Percentiles rank a stretch among this genome's conserved stretches.
Conservation (phyloP, 2,797 vertebrate species). For the Xenentodon cancila region DNA sequence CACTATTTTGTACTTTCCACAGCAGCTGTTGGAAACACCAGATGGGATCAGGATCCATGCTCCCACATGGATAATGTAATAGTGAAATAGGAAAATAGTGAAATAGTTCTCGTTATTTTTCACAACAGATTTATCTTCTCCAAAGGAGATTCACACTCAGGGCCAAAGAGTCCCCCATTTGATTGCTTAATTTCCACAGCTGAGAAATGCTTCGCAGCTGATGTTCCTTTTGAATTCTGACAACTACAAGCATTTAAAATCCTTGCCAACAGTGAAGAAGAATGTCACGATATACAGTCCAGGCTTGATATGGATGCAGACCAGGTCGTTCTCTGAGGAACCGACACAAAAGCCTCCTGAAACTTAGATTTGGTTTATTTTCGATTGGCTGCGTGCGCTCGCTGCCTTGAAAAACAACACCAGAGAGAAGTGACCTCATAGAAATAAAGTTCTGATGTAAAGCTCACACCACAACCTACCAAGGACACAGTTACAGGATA, state of each 20-base stretch:
- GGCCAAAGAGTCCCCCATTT: conserved; percentile 34
- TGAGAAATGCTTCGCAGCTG: conserved; percentile 34
- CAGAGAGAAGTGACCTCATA: neutral
- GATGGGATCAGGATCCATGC: conserved; percentile 50
- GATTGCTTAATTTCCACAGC: conserved; percentile 23
- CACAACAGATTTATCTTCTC: conserved; percentile 48
- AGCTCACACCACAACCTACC: neutral
- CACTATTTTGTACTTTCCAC: conserved; percentile 35
- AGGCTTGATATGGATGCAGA: conserved; percentile 12
- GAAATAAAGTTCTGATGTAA: neutral
- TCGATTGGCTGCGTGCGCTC: neutral
- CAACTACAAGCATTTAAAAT: conserved; percentile 16
- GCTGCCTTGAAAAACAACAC: neutral
- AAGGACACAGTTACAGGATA: conserved; percentile 10
- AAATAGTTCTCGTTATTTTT: conserved; percentile 40
- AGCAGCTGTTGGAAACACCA: conserved; percentile 74
- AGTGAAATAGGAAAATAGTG: conserved; percentile 4
- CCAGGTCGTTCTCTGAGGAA: neutral
- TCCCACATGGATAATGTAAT: conserved; percentile 40
- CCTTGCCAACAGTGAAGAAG: conserved; percentile 28
- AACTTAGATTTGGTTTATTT: conserved; percentile 8
- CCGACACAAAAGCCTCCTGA: neutral
- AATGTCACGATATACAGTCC: conserved; percentile 22
- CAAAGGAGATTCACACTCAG: conserved; percentile 1
- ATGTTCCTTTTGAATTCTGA: conserved; percentile 35